A percentile compares a stretch with the other conserved stretches of the same genome.
Conservation (phyloP, 2,113 vertebrate genomes). For the Anolis sagrei region DNA sequence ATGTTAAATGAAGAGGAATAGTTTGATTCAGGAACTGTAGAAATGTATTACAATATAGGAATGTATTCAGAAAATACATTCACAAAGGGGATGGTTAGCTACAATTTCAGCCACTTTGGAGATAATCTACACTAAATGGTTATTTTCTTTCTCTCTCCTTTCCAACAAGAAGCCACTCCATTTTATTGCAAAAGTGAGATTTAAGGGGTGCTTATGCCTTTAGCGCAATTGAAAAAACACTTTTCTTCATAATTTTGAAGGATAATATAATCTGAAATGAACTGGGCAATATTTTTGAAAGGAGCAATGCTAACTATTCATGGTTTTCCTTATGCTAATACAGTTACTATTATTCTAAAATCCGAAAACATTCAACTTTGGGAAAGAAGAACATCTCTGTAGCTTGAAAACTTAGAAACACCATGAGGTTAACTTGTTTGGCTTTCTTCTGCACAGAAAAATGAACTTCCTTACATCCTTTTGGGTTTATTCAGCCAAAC, state of each 20-base stretch:
- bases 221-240: neutral
- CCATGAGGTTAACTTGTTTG: neutral
- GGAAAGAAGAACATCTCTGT: neutral
- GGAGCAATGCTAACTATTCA: neutral
- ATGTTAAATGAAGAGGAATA: neutral
- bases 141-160: neutral
- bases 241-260: neutral
- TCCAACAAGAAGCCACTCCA: neutral
- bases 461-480: neutral
- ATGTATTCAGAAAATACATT: neutral
- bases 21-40: neutral
- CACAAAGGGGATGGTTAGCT: neutral
- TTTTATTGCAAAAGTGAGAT: neutral
- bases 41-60: neutral
- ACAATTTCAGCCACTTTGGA: neutral
- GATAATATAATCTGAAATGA: neutral
- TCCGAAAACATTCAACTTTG: neutral
- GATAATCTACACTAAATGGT: neutral
- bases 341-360: neutral
- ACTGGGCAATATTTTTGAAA: neutral
- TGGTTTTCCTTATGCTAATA: neutral
- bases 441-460: neutral
- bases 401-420: neutral
- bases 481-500: neutral
- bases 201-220: neutral